These are phyloP conservation scores for Orbicella faveolata DNA, from an alignment of 64 coral and sea anemone species.

Conservation along the genomic window DNA sequence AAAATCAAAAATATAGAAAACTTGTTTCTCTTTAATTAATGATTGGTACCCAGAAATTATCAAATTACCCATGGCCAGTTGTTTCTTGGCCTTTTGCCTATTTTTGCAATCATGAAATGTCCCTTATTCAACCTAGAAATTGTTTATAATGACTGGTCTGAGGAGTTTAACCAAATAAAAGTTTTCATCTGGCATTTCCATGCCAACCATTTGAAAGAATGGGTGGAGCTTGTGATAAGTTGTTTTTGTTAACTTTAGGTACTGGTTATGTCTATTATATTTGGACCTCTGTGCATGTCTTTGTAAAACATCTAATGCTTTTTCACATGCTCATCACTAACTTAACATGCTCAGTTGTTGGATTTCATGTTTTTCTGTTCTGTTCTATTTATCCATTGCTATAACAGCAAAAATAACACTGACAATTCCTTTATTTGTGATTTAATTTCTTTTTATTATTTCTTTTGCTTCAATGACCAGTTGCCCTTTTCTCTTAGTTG, in stretches of 20 bases:
- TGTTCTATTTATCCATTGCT: not conserved
- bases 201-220: too few species aligned
- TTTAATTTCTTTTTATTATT: not conserved
- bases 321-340: not conserved
- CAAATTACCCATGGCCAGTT: not conserved
- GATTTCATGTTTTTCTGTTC: not conserved
- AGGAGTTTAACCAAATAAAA: too few species aligned
- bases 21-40: too few species aligned
- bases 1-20: too few species aligned
- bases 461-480: constrained; percentile 28
- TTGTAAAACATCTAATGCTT: constrained; percentile 22
- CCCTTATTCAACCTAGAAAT: too few species aligned
- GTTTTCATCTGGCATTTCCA: too few species aligned
- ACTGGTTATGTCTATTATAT: not conserved
- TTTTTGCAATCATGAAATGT: too few species aligned
- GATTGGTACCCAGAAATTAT: not conserved
- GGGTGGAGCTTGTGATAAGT: too few species aligned
- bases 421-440: not conserved
- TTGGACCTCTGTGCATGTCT: not conserved
- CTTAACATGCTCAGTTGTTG: not conserved
- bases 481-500: not conserved
- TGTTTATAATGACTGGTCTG: too few species aligned
- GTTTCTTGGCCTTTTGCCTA: too few species aligned
- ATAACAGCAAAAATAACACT: not conserved
- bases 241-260: too few species aligned